Evolutionary conservation across 2,113 vertebrate genomes (phyloP), one percentile per base, ranked within the genome.

Genomic region (Xyrauchen texanus): DNA sequence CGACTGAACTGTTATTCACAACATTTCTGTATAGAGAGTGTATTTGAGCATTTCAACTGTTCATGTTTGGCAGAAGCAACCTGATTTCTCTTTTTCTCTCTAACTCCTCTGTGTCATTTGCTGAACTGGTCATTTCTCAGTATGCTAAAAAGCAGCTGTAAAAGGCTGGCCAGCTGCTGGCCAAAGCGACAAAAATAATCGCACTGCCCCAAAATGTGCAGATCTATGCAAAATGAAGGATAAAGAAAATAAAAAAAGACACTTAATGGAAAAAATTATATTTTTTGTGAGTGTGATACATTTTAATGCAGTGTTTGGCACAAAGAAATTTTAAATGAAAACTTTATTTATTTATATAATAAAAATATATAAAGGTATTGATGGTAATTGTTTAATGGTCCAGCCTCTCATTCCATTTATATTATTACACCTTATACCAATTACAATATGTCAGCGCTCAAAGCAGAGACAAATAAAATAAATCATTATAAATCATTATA

Each of bases 71-170:
- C 7, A 79, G 62, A 8, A 51, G n/a, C n/a, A 52, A 45, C 58
- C 44, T 47, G 9, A 70, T 42, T 76, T 81, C 46, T n/a, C 42
- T 44, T 34, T 34, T 34, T 3, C 21, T 73, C 21, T 80, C 70
- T 70, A 8, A 79, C 71, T 85, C 21, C 73, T 89, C 73, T 75
- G 62, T 81, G 67, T 83, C 75, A 77, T 86, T 68, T 89, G 86
- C 87, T 90, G 87, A 91, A 87, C 81, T 85, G 70, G 85, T 85
- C 64, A 66, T 87, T 87, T 77, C 64, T 77, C 72, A 80, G 86
- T 64, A 80, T 46, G 85, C 84, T 88, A 34, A 86, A 87, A 88
- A 84, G 85, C 81, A 80, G 81, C 82, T 82, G 82, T 86, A 87
- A 87, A 90, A 88, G 86, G 82, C 84, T 58, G 74, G 77, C 84